Evolutionary conservation across 1,140 invertebrate species (phyloP), one percentile per base, ranked within the genome.

Genomic region (Radopholus similis): DNA sequence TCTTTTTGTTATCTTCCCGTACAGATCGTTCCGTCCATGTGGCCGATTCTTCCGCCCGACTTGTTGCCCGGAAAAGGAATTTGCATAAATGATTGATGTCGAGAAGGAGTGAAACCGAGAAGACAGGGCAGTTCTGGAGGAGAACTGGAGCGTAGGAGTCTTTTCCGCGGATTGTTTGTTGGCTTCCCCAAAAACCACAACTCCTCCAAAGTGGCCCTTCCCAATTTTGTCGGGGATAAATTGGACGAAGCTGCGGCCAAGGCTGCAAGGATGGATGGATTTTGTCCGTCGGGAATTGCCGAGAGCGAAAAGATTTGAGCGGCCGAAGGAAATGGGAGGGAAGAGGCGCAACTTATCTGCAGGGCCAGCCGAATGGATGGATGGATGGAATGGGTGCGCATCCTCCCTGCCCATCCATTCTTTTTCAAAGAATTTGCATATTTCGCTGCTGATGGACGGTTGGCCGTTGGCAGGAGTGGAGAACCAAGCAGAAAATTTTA

Each of bases 51-150:
- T 62, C 40, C 58, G 58, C 18, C 44, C 35, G 58, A 62, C 35
- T 62, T 47, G 58, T 47, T 62, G 58, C 58, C n/a, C 47, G 42
- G 42, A 23, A 5, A 23, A 5, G 2, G 30, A 23, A 62, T 62
- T 62, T 47, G 23, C 58, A 62, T 62, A 62, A 49, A 62, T 62
- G 58, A 62, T 62, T 62, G 58, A 62, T 62, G 40, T 32, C 9
- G n/a, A 11, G 6, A n/a, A 62, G 28, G 13, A 28, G 47, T 21
- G 35, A 30, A 18, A 40, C 30, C 35, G 26, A 60, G 40, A 47
- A 47, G 23, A 21, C 15, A 9, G 0, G n/a, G 47, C 5, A 4
- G 47, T n/a, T n/a, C n/a, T 21, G 2, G 0, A 13, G 9, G n/a
- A 13, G 3, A 47, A 13, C n/a, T 23, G 18, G 47, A 13, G 13